Base-by-base conservation (phyloP, 2,888 invertebrate species). In the Meganola albula region DNA sequence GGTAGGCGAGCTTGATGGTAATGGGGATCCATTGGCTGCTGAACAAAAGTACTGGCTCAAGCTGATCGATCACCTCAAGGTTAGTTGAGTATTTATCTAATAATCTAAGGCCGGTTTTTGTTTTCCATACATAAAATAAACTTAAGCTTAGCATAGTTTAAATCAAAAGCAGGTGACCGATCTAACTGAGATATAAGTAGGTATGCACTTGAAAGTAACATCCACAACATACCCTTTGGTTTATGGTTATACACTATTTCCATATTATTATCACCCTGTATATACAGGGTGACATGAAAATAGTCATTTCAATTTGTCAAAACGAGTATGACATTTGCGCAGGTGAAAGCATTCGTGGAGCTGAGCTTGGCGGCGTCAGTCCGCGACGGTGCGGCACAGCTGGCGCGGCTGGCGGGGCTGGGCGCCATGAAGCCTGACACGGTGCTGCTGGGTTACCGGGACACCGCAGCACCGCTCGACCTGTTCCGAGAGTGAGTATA, bases 401-500 rank as follows among this genome's bases (percentile, higher is more conserved):
- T 99, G 44, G 91, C 96, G 27, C 88, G 98, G 14, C 82, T 98
- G 38, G 92, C 97, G 0, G 99, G 99, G 2, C 91, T 99, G 66
- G 99, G 99, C 1, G 99, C 99, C 8, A 99, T 99, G 99, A 99
- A 99, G 72, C 98, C 99, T 0, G 99, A 99, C 68, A 99, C 99
- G 0, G 95, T 99, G 37, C 89, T 99, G 18, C 84, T 99, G 25
- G 99, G 99, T 10, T 99, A 98, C 84, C 90, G 96, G 47, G 98
- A 99, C 65, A 88, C 90, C 12, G 88, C 91, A 13, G 61, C 84
- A 0, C 93, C 94, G 0, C 80, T 83, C 21, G 96, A 98, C 68
- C 95, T 95, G 74, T 93, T 97, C 42, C 88, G 89, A 40, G 89
- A 88, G 92, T 92, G 50, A 76, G 86, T 72, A 6, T 1, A n/a